Conservation (phyloP, 1,140 invertebrate species). For the Octopus sinensis region DNA sequence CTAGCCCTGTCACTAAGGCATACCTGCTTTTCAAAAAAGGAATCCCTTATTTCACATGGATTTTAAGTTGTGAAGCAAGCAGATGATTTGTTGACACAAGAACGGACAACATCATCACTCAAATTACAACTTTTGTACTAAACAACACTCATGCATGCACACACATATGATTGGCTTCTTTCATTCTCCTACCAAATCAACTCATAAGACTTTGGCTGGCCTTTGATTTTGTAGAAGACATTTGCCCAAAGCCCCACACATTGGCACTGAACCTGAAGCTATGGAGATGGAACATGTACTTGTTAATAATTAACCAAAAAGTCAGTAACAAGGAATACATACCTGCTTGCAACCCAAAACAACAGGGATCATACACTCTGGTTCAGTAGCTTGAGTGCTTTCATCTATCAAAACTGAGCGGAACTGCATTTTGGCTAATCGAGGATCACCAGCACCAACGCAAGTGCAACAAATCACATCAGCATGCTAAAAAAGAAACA, state of each 20-base stretch:
- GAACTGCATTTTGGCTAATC: slow-evolving; percentile 88
- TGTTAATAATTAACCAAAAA: not conserved
- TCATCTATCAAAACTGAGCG: slow-evolving; percentile 98
- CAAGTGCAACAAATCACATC: slow-evolving; percentile 99
- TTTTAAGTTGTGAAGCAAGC: no score
- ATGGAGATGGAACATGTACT: not conserved
- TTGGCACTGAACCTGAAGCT: no score
- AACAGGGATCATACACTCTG: slow-evolving; percentile 97
- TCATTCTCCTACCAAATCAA: not conserved
- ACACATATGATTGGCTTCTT: no score
- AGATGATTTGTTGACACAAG: no score
- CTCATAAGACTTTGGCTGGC: not conserved
- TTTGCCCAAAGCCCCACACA: no score
- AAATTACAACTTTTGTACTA: no score
- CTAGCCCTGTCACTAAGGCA: no score
- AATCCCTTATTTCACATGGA: no score
- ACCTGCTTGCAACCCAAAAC: slow-evolving; percentile 89
- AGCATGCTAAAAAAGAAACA: slow-evolving; percentile 61
- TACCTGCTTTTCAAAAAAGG: no score
- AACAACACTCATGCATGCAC: no score
- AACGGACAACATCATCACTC: no score
- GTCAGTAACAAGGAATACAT: slow-evolving; percentile 9
- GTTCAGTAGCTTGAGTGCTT: slow-evolving; percentile 91
- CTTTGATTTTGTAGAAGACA: no score
- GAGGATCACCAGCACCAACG: slow-evolving; percentile 94